Evolutionary conservation across 2,888 invertebrate genomes (phyloP).

Genomic region (Rhogogaster chlorosoma): DNA sequence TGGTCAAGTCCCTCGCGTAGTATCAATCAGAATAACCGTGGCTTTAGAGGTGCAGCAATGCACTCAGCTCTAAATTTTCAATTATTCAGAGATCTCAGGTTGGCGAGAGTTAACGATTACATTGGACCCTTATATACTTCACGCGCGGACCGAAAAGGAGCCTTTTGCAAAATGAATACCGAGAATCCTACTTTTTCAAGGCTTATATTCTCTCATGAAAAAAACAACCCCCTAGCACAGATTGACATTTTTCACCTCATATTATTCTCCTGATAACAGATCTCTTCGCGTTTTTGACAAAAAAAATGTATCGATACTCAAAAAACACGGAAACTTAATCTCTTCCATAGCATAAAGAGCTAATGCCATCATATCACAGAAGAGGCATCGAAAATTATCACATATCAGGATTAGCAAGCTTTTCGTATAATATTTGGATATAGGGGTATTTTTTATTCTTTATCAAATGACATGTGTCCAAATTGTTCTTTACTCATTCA

Average conservation of each 20-base stretch:
- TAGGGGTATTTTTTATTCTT: no score
- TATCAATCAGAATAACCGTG: constrained; percentile 72
- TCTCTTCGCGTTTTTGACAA: neutral
- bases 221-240: neutral
- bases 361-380: no score
- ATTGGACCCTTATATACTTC: constrained; percentile 19
- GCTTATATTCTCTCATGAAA: neutral
- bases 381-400: no score
- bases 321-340: no score
- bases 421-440: no score
- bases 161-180: constrained; percentile 16
- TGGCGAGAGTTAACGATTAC: constrained; percentile 41
- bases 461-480: no score
- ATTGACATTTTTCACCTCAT: neutral
- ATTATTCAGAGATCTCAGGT: constrained; percentile 34
- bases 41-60: constrained; percentile 46
- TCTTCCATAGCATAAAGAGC: no score
- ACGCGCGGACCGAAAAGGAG: neutral
- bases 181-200: constrained; percentile 10
- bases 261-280: neutral
- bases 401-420: no score
- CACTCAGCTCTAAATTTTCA: constrained; percentile 31
- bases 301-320: no score
- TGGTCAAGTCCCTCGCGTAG: constrained; percentile 67
- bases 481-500: no score